Base-by-base conservation (phyloP, 2,797 vertebrate genomes). In the Hippocampus kuda region DNA sequence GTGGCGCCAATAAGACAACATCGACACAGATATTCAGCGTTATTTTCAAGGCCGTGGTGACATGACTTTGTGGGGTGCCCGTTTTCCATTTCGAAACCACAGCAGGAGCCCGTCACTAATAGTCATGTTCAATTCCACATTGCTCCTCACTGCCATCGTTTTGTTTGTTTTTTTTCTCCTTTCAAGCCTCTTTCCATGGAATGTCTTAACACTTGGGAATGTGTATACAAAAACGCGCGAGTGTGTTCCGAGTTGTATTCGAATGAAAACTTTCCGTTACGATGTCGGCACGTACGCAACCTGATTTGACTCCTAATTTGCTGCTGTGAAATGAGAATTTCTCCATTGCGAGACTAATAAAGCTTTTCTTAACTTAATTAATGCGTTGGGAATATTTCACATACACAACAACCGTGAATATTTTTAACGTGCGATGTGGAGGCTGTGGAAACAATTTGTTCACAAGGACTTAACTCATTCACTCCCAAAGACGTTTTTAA, bases 381-480 rank as follows among this genome's bases (percentile, higher is more conserved):
- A 67, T 71, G 53, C 73, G 59, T 26, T 10, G 67, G 67, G 67
- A 69, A 49, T 54, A 54, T 48, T 24, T 30, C 15, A 67, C 34
- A 66, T 61, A 70, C 75, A 80, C 79, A 77, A 73, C 67, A 65
- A 77, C 74, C 64, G 60, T 70, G 27, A 57, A 77, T 77, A 77
- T 38, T 64, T n/a, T 44, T 24, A 69, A 67, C 69, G 68, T 72
- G 68, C 74, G 71, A 82, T 79, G 75, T 70, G 72, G 65, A 72
- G 70, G 71, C 49, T 61, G 66, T 65, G 44, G 48, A 71, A 81
- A n/a, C 30, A 59, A 41, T 68, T 65, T 66, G 57, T 72, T 65
- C 70, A 76, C 68, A 75, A 84, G 85, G 86, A 84, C 83, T 86
- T 88, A n/a, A n/a, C n/a, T n/a, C n/a, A n/a, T n/a, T n/a, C n/a